phyloP scores from a whole-genome alignment of 2,797 vertebrate species.

The Lagorchestes hirsutus region DNA sequence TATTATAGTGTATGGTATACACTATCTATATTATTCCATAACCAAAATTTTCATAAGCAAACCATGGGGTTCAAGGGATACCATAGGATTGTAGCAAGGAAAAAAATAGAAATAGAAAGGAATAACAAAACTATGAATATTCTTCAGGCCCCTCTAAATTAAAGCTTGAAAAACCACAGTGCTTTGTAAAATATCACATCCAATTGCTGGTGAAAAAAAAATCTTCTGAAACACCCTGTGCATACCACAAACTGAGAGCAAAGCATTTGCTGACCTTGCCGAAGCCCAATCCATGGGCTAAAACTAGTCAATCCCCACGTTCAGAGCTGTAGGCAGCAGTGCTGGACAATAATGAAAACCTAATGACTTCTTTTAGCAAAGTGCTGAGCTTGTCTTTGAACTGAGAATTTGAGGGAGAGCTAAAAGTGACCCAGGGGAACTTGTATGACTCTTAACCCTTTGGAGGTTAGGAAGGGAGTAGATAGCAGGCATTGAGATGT shows the following conservation, averaged over 20 bases:
- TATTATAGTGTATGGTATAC: neutral
- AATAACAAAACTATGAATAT: conserved; percentile 42
- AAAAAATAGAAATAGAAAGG: conserved; percentile 9
- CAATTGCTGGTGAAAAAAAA: conserved; percentile 27
- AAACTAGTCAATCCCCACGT: neutral
- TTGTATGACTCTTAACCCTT: neutral
- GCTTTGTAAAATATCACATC: conserved; percentile 71
- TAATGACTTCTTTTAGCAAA: neutral
- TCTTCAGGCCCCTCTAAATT: conserved; percentile 58
- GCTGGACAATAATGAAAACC: neutral
- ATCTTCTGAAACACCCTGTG: neutral
- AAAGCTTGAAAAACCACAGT: conserved; percentile 60
- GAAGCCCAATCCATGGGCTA: neutral
- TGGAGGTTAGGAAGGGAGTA: neutral
- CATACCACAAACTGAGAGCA: conserved; percentile 31
- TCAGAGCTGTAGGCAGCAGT: neutral
- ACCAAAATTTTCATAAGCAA: conserved; percentile 43
- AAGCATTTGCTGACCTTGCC: conserved; percentile 51
- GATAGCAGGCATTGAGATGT: neutral
- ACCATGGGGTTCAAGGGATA: conserved; percentile 22
- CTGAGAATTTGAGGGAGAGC: neutral
- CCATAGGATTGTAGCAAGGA: neutral
- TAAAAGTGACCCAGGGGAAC: neutral
- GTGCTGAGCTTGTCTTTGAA: conserved; percentile 1
- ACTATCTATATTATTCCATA: neutral